These are phyloP conservation scores for Ranitomeya imitator DNA, from an alignment of 2,113 vertebrate species.

Conservation along the genomic window DNA sequence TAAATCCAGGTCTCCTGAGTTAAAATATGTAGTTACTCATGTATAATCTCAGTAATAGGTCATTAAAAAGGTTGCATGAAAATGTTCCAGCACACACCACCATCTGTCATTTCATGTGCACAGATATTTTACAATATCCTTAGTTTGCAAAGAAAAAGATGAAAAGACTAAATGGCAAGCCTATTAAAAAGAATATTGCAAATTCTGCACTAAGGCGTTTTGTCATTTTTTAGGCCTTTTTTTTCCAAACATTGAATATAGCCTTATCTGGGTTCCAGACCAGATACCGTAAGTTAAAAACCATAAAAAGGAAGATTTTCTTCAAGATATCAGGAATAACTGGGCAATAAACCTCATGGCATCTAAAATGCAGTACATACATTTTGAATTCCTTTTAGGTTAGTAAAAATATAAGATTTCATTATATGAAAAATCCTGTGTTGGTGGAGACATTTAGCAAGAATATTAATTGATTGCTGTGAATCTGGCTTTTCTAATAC, in stretches of 20 bases:
- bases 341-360: no score
- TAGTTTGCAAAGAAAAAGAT: constrained; percentile 11
- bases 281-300: no score
- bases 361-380: no score
- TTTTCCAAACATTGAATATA: background rate
- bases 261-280: background rate
- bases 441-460: no score
- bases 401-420: no score
- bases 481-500: no score
- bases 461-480: no score
- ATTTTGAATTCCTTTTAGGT: no score
- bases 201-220: background rate
- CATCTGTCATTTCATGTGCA: constrained; percentile 4
- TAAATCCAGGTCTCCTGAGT: background rate
- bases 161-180: background rate
- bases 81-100: constrained; percentile 5
- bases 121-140: constrained; percentile 7
- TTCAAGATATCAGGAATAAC: no score
- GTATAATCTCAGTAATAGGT: constrained; percentile 19
- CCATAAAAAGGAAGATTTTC: no score
- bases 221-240: background rate
- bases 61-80: background rate
- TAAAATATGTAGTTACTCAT: constrained; percentile 2
- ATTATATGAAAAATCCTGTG: no score
- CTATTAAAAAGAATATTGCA: constrained; percentile 9